Base-by-base conservation (phyloP, 2,888 invertebrate genomes). In the Drosophila monieri region DNA sequence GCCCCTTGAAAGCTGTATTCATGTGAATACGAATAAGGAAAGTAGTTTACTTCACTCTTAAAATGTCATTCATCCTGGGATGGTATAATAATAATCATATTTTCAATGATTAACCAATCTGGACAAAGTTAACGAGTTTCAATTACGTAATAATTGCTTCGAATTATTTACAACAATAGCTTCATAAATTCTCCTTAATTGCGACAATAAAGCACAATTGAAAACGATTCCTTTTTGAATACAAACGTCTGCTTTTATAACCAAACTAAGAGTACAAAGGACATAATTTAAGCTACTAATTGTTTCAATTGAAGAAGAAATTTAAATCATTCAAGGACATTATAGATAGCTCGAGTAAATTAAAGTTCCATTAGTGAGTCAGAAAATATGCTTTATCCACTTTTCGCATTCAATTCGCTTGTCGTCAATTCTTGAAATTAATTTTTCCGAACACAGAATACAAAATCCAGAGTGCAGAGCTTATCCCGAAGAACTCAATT, bases 401-500 rank as follows among this genome's bases (percentile, higher is more conserved):
- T 43, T 55, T 32, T n/a, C 23, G 5, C 54, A 55, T 54, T 57
- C 55, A 54, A 30, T 39, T 54, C n/a, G 15, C 12, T 12, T 8
- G 15, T n/a, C 32, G 18, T 43, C 43, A 18, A 43, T 18, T 21
- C 18, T 43, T 10, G 12, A 18, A 43, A 43, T 18, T 43, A 37
- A 65, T 47, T 46, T 56, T 49, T 43, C 23, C 46, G 49, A 41
- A 10, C 46, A 41, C 51, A 60, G 54, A 77, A 10, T 46, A 41
- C 51, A 60, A 52, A 77, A 8, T 47, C 37, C 51, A 62, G 54
- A 77, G 6, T 46, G 32, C 51, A 60, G 53, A 77, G 66, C 62
- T 71, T 55, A 44, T 44, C 39, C 55, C 14, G 3, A 32, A 53
- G 43, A 76, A 70, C 83, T 72, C 76, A 81, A 76, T 88, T 81